Base-by-base conservation (phyloP, 1,140 invertebrate species). In the Trichomalopsis sarcophagae region DNA sequence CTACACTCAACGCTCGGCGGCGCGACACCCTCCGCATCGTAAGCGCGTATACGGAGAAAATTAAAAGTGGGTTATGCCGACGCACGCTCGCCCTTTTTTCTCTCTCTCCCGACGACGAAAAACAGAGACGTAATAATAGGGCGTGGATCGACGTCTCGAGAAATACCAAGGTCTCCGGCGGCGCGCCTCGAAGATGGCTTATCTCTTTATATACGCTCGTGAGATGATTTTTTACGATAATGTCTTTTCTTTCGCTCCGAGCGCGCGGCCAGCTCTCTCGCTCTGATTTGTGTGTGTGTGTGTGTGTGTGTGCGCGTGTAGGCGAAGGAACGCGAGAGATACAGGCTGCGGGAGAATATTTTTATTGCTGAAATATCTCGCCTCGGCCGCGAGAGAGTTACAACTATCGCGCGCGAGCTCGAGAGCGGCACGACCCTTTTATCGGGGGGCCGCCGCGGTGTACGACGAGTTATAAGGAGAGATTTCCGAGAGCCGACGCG, bases 151-250 rank as follows among this genome's bases (percentile, higher is more conserved):
- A n/a, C 4, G 44, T 10, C 5, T 10, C 5, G 47, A 17, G 17
- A 78, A 21, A 13, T 55, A 68, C 27, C 30, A 62, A 62, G 55
- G 21, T 62, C 6, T 44, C 40, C 40, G 40, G 5, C 55, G 33
- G 33, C 55, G 14, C 5, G 55, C 55, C 55, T 62, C 21, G 17
- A 62, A 47, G 44, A 30, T 81, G 23, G 36, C 55, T 81, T 81
- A 69, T 68, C 30, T 69, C 13, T 7, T 0, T 62, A 17, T 62
- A 5, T 21, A 14, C 55, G 55, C 17, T 50, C 47, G 55, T 62
- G 55, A 62, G 44, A 73, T 81, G 68, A 81, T 81, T 81, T 81
- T 81, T 73, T 81, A 81, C 36, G 36, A 73, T 73, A 81, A 71
- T 73, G 13, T 2, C 17, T 23, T 81, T 81, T 33, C 40, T 81